These are phyloP conservation scores for Ceyx erithaca DNA, from an alignment of 2,797 vertebrate species.

Conservation along the genomic window DNA sequence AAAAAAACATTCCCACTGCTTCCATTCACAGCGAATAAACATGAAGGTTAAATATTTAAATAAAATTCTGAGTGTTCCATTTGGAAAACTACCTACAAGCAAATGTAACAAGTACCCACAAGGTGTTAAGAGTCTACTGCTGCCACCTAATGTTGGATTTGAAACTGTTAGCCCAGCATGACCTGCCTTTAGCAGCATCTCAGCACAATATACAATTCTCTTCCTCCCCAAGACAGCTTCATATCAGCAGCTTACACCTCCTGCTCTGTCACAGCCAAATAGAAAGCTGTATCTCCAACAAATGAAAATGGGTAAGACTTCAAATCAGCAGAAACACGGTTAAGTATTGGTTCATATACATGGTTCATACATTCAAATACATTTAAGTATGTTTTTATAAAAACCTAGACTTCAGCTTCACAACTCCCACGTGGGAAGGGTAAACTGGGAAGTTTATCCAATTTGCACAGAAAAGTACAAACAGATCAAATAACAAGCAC, in stretches of 20 bases:
- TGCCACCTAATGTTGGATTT: slow-evolving; percentile 17
- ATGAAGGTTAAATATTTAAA: not conserved
- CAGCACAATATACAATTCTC: not conserved
- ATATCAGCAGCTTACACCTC: not conserved
- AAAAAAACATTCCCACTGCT: not conserved
- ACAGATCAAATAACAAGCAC: not conserved
- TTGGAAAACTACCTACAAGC: not conserved
- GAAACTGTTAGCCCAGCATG: not conserved
- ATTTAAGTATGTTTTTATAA: not conserved
- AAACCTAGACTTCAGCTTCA: not conserved
- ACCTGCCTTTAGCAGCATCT: not conserved
- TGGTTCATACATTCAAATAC: not conserved
- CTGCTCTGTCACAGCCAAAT: not conserved
- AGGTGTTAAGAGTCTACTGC: not conserved
- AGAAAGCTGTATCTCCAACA: not conserved
- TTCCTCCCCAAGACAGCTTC: not conserved
- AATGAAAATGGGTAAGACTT: not conserved
- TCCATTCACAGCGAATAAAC: not conserved
- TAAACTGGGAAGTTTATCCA: not conserved
- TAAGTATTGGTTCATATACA: not conserved
- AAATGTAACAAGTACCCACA: not conserved
- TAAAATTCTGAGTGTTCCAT: not conserved
- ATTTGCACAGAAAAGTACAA: not conserved
- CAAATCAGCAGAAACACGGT: not conserved
- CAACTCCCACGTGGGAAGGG: not conserved